Percentiles rank a stretch among this genome's conserved stretches.
Conservation (phyloP, 2,797 vertebrate genomes). For the Coendou prehensilis region DNA sequence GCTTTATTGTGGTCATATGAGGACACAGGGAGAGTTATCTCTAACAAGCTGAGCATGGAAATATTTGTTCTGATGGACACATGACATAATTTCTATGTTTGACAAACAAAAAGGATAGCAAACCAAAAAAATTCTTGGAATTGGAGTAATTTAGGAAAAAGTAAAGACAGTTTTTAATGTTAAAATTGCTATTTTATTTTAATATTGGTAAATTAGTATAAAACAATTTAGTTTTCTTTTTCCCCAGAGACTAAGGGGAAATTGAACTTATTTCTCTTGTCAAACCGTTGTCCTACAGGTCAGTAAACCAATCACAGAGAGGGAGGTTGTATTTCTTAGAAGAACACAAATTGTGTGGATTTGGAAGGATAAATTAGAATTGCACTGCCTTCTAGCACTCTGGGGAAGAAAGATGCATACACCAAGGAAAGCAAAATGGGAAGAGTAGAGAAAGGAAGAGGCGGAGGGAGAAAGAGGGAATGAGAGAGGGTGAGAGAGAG, state of each 20-base stretch:
- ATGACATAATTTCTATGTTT: neutral
- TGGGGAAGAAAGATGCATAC: neutral
- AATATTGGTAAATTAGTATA: neutral
- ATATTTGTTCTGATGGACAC: neutral
- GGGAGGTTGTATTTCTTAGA: neutral
- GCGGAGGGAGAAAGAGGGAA: neutral
- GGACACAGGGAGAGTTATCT: neutral
- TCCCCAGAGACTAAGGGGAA: neutral
- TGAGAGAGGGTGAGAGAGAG: neutral
- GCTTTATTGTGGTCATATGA: neutral
- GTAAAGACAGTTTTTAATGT: neutral
- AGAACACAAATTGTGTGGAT: neutral
- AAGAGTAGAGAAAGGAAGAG: neutral
- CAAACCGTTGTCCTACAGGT: neutral
- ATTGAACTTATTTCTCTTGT: neutral
- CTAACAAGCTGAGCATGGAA: neutral
- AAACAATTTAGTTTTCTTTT: constrained; percentile 6
- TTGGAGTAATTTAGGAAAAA: neutral
- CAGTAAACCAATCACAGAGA: neutral
- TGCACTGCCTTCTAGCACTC: neutral
- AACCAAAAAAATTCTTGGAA: constrained; percentile 7
- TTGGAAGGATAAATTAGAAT: neutral
- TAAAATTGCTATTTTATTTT: neutral
- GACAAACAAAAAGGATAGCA: neutral
- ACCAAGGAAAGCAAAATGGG: neutral